phyloP scores from a whole-genome alignment of 2,797 vertebrate species.

The Otolemur crassicaudatus region DNA sequence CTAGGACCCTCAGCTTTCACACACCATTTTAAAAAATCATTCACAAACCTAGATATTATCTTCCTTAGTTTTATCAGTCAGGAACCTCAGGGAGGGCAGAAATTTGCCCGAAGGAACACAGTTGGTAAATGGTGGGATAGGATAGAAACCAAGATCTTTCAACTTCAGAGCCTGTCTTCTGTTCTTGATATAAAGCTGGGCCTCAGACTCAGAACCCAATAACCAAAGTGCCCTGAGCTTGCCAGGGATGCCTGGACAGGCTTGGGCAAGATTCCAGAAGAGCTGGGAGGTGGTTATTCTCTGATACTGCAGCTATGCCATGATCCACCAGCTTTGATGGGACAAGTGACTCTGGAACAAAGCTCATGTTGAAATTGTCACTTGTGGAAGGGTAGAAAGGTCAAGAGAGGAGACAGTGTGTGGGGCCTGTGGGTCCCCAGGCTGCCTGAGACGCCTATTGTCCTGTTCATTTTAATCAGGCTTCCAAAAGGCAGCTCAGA shows the following conservation, averaged over 20 bases:
- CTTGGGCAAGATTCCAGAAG: background rate
- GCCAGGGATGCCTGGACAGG: conserved; percentile 20
- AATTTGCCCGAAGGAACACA: background rate
- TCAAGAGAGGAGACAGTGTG: background rate
- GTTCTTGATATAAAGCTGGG: background rate
- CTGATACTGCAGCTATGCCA: background rate
- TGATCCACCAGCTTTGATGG: background rate
- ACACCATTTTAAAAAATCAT: background rate
- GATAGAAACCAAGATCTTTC: background rate
- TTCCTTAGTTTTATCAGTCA: background rate
- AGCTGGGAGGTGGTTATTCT: background rate
- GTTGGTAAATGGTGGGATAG: background rate
- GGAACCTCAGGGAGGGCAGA: background rate
- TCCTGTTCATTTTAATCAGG: background rate
- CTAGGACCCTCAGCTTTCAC: background rate
- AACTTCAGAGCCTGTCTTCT: background rate
- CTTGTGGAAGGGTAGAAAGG: background rate
- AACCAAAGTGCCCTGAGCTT: background rate
- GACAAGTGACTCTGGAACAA: background rate
- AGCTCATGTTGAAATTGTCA: background rate
- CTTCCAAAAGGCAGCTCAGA: conserved; percentile 26
- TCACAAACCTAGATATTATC: background rate
- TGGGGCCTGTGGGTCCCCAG: background rate
- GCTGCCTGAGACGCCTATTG: background rate
- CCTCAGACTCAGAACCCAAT: background rate